phyloP scores from a whole-genome alignment of 2,113 vertebrate species.

The Parus major region DNA sequence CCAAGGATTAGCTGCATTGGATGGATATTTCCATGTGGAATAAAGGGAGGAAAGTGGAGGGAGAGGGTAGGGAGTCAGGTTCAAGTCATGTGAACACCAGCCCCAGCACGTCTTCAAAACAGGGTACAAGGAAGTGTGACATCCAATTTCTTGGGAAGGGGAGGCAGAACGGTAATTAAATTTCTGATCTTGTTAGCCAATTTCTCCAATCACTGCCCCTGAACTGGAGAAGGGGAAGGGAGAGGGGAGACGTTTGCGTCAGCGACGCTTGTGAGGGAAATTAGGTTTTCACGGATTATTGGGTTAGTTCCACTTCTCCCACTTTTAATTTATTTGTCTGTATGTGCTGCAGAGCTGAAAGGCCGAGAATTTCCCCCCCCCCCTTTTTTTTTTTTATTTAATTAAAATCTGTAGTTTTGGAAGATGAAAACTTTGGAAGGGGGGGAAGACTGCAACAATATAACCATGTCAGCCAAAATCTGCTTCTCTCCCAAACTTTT shows the following conservation, averaged over 20 bases:
- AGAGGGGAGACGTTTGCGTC: conserved; percentile 74
- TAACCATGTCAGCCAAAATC: conserved; percentile 37
- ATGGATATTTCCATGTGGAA: background rate
- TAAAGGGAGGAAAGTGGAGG: background rate
- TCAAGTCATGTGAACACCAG: conserved; percentile 44
- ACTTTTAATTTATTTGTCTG: conserved; percentile 88
- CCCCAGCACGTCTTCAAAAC: conserved; percentile 45
- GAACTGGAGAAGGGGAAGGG: conserved; percentile 75
- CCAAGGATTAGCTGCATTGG: background rate
- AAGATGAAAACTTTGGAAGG: conserved; percentile 66
- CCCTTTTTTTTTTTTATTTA: conserved; percentile 57
- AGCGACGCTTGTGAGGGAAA: conserved; percentile 77
- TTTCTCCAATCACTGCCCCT: conserved; percentile 84
- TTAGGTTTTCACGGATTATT: conserved; percentile 87
- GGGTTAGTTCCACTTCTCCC: conserved; percentile 86
- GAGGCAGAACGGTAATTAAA: conserved; percentile 82
- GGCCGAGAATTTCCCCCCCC: conserved; percentile 42
- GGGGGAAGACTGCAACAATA: conserved; percentile 24
- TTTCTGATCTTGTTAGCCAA: conserved; percentile 88
- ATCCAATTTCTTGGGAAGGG: conserved; percentile 82
- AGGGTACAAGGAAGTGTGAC: conserved; percentile 75
- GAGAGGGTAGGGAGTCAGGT: background rate
- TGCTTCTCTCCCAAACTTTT: conserved; percentile 33
- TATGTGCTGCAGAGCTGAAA: conserved; percentile 80
- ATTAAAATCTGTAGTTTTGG: conserved; percentile 78